Conservation (phyloP, 2,888 invertebrate genomes). For the Stenolophus ochropezus region DNA sequence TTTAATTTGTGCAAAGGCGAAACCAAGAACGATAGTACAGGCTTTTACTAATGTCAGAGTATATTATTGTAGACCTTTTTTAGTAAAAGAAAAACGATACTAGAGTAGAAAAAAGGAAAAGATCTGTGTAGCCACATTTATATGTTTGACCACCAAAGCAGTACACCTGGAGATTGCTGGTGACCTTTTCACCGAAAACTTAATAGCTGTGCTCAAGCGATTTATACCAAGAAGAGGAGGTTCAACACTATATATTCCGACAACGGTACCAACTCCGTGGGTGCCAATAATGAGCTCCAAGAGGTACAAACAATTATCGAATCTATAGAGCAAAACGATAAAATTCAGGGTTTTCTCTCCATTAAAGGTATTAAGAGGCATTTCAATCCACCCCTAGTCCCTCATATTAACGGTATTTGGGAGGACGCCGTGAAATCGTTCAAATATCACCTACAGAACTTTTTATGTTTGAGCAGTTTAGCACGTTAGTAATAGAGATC, state of each 20-base stretch:
- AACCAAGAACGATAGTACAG: not conserved
- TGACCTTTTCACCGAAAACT: not conserved
- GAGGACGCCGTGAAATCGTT: not conserved
- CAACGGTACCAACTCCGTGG: not conserved
- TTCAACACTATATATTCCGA: too few relatives aligned
- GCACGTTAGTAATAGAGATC: not conserved
- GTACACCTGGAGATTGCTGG: not conserved
- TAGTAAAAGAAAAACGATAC: not conserved
- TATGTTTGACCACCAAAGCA: not conserved
- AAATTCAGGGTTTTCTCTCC: not conserved
- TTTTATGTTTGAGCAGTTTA: not conserved
- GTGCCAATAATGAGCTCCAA: not conserved
- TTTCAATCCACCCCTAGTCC: constrained; percentile 13
- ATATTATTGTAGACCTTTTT: not conserved
- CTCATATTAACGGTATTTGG: not conserved
- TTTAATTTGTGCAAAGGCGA: not conserved
- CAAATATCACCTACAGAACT: not conserved
- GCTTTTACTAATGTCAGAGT: not conserved
- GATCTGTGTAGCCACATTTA: not conserved
- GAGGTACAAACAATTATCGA: not conserved
- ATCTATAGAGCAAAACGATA: not conserved
- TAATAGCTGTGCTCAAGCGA: not conserved
- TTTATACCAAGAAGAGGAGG: not conserved
- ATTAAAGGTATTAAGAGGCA: constrained; percentile 1
- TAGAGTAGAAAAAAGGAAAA: not conserved